Evolutionary conservation across 2,888 invertebrate genomes (phyloP), one percentile per base, ranked within the genome.

Genomic region (Cyclophora albipunctata): DNA sequence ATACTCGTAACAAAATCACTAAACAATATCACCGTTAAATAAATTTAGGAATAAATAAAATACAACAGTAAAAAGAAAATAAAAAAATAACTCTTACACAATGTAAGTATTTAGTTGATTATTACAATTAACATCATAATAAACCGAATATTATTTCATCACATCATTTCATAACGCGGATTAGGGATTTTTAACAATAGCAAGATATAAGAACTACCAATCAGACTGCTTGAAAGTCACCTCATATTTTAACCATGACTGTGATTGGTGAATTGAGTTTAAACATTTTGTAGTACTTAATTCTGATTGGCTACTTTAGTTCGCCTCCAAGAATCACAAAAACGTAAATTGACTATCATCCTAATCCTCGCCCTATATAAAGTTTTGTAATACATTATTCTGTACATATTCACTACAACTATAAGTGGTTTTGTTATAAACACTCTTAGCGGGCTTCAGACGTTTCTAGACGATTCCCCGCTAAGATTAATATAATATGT

Each of bases 81-180:
- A 52, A 46, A 66, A n/a, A 63, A 67, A 67, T 59, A 66, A 63
- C 49, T 52, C 59, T 59, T 66, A 64, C 61, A 51, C 45, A 54
- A 20, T 37, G 61, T 69, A 64, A 64, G 56, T 55, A 48, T 50
- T 66, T 67, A 55, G 60, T 63, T 62, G 58, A 54, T 53, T 54
- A 51, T 48, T 20, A 45, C 7, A 49, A 40, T 43, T 50, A 42
- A 42, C 44, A 46, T 45, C 51, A 45, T 51, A 55, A 56, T 50
- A 51, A 54, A 45, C 45, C 51, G 55, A 53, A 52, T 35, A n/a
- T 2, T 37, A 5, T 37, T 37, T 48, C 58, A 46, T 58, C 50
- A 60, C 59, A 58, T 62, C 44, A 46, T 5, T 20, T 20, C 20
- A 20, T 20, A 20, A 20, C 20, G 20, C 20, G 20, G 20, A 20